phyloP scores from a whole-genome alignment of 2,797 vertebrate genomes.

The Lindbergichthys nudifrons region DNA sequence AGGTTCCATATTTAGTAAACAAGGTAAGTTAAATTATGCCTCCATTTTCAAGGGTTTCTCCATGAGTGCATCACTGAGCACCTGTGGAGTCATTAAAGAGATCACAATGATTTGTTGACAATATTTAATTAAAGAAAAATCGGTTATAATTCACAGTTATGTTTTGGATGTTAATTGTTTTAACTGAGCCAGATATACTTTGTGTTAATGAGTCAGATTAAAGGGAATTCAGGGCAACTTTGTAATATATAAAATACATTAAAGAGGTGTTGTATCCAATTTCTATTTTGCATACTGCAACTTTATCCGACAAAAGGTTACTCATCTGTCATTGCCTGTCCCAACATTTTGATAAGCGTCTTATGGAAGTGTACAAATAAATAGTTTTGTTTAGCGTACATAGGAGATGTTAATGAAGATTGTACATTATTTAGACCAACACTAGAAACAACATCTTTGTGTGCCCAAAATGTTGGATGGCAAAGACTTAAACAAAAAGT shows the following conservation, averaged over 20 bases:
- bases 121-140: no score
- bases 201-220: no score
- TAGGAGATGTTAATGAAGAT: neutral
- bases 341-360: neutral
- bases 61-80: neutral
- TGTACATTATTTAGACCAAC: no score
- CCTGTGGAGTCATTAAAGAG: no score
- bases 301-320: neutral
- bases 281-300: neutral
- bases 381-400: neutral
- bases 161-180: no score
- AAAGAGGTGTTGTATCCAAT: neutral
- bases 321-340: neutral
- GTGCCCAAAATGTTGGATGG: no score
- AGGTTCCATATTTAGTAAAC: neutral
- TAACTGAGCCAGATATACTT: no score
- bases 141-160: no score
- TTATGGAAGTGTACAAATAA: neutral
- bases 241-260: neutral
- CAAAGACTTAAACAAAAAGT: no score
- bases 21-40: neutral
- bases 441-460: no score
- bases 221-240: neutral
- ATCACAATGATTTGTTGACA: neutral
- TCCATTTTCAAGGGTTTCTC: neutral